Base-by-base conservation (phyloP, 2,113 vertebrate species). In the Caretta caretta region DNA sequence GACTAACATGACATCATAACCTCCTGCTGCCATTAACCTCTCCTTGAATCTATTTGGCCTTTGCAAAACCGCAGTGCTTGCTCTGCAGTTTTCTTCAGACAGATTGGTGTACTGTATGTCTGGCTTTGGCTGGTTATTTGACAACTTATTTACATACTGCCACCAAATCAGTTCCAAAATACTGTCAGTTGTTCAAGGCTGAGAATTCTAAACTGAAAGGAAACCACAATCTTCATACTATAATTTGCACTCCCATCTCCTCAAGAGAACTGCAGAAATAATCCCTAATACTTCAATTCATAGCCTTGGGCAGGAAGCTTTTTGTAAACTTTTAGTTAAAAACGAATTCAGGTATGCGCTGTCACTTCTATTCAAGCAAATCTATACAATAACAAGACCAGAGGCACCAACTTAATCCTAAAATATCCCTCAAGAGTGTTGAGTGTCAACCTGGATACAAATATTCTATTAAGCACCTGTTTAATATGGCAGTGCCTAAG, bases 201-300 rank as follows among this genome's bases (percentile, higher is more conserved):
- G 5, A 93, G 72, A 83, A 10, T 56, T 56, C 83, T 81, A 79
- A 84, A 86, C 50, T 84, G 46, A 90, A 86, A 84, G 27, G n/a
- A 38, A 91, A 90, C 86, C 53, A 29, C 86, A 38, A 53, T 46
- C 1, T 56, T 92, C 83, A 3, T 5, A n/a, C 19, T 46, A 42
- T 10, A 17, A 48, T 80, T 94, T 83, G 1, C n/a, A 31, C 10
- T 65, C 17, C 53, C 72, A 29, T 25, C 56, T 22, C 88, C 93
- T 80, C 56, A 8, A 6, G 7, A 62, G 62, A 84, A 51, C 65
- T 17, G 17, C 51, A 59, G 79, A 91, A 35, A 81, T 93, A 56
- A 94, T 87, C 54, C 88, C 84, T 62, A 87, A 92, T 92, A 93
- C 31, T 20, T 49, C 89, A 69, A 12, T 29, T 51, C 31, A 31